Conservation (phyloP, 2,113 vertebrate species). For the Neopipo cinnamomea region DNA sequence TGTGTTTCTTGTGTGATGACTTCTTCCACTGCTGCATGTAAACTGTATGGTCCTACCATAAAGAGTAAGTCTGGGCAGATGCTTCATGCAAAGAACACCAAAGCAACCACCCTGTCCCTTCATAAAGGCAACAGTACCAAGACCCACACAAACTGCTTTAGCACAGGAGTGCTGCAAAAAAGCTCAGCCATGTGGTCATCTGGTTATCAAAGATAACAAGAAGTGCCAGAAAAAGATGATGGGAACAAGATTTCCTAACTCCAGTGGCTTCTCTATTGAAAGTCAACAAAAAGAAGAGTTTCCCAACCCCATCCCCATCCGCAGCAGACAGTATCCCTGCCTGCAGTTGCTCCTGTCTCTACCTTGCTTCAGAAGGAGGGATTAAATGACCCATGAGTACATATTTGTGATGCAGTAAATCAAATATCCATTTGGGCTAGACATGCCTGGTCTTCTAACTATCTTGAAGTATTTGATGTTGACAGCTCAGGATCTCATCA, state of each 20-base stretch:
- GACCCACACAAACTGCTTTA: neutral
- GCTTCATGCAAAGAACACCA: neutral
- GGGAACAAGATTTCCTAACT: neutral
- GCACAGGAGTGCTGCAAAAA: neutral
- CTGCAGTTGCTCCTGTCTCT: neutral
- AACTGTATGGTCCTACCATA: fast-evolving
- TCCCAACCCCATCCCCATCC: neutral
- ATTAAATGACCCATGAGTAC: neutral
- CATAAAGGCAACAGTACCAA: neutral
- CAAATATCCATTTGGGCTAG: neutral
- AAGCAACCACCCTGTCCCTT: neutral
- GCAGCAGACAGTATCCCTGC: too few relatives aligned
- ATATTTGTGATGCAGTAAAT: neutral
- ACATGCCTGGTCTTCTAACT: neutral
- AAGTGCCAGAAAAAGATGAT: neutral
- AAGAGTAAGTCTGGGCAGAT: neutral
- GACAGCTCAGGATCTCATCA: neutral
- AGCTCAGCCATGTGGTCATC: neutral
- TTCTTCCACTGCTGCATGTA: neutral
- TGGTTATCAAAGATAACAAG: neutral
- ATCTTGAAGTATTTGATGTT: neutral
- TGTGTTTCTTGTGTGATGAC: neutral
- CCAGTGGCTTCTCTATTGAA: neutral
- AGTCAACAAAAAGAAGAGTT: neutral
- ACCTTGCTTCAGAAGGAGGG: neutral